phyloP scores from a whole-genome alignment of 2,113 vertebrate species.

The Craseonycteris thonglongyai region DNA sequence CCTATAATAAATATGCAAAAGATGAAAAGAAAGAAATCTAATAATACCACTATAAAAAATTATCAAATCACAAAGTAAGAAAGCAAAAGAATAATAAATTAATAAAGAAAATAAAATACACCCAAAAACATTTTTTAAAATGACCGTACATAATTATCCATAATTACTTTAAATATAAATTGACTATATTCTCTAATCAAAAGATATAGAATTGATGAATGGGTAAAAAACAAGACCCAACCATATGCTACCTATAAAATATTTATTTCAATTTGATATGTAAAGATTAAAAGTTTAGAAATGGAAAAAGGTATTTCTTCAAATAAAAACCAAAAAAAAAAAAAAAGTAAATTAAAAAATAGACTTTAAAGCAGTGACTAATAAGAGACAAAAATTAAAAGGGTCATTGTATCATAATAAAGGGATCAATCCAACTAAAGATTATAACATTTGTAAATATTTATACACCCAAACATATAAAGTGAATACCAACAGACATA shows the following conservation, averaged over 20 bases:
- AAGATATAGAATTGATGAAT: background rate
- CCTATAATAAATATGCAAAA: background rate
- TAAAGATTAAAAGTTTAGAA: background rate
- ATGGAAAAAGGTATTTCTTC: background rate
- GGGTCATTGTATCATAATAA: background rate
- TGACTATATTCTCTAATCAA: background rate
- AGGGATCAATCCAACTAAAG: background rate
- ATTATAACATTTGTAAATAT: background rate
- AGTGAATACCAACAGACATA: background rate
- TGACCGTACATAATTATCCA: background rate
- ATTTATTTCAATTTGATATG: background rate
- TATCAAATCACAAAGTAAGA: background rate
- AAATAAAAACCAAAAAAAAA: background rate
- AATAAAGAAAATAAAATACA: background rate
- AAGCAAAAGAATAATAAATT: background rate
- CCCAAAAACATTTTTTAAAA: background rate
- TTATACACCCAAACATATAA: background rate
- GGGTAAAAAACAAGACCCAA: background rate
- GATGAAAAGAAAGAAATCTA: background rate
- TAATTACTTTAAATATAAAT: background rate
- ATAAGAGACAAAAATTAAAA: background rate
- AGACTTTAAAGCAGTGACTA: background rate
- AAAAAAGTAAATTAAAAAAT: background rate
- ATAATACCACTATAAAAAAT: background rate
- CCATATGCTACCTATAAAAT: background rate